Evolutionary conservation across 2,113 vertebrate genomes (phyloP), one percentile per base, ranked within the genome.

Genomic region (Hylia prasina): DNA sequence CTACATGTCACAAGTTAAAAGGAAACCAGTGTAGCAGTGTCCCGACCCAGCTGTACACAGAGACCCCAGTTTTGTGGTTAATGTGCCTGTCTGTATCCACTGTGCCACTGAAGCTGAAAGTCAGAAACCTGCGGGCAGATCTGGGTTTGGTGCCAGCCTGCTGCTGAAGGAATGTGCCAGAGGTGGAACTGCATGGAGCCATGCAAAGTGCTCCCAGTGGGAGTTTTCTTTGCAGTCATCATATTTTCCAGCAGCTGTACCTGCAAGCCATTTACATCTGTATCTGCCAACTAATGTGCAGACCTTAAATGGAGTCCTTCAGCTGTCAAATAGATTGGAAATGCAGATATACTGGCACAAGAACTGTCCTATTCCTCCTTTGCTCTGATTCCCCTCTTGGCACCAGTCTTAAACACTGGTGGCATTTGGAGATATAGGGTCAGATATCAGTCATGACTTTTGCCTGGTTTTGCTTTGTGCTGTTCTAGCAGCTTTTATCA

Each of bases 181-280:
- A 7, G 3, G 79, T 40, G 2, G 81, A 73, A 63, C 69, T 60
- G 75, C 37, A 60, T 5, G 3, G 72, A 94, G 27, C 50, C 5
- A 0, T 30, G 39, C 16, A 4, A 84, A 87, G 45, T 7, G 2
- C 50, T 87, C 42, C 4, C 61, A 47, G 19, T 65, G 80, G 66
- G 64, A 82, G 39, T 10, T 40, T n/a, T 91, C 69, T 87, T 87
- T 72, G 54, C 66, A 90, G 54, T 23, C 48, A 2, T 84, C 28
- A 0, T 75, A 39, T 91, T 83, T 93, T 95, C 82, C 82, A 95
- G 80, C 69, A 91, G 51, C 87, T 82, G 19, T 85, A 94, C 77
- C 87, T 92, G 66, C 25, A 37, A 94, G 53, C 63, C 75, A 16
- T 88, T 88, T 90, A 54, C 82, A 80, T 94, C 70, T 94, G 61